Evolutionary conservation across 1,140 invertebrate genomes (phyloP).

Genomic region (Aphidius ervi): DNA sequence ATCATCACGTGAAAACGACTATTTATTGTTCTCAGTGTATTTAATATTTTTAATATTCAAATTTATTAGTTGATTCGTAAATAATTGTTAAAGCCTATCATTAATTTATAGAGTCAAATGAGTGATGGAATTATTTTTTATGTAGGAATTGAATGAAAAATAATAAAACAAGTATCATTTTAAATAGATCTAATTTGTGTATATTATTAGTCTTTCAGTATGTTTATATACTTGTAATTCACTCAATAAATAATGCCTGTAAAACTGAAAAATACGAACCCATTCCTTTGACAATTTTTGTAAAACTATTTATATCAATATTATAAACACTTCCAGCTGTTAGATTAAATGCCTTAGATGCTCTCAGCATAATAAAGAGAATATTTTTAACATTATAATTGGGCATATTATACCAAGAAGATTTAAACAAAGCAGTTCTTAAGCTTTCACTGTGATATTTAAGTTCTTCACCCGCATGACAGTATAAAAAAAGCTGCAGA

Average conservation of each 20-base stretch:
- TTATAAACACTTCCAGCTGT: constrained; percentile 29
- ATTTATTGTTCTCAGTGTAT: too few relatives aligned
- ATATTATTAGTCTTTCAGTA: too few relatives aligned
- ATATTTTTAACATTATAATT: constrained; percentile 22
- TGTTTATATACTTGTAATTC: background rate
- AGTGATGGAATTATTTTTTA: too few relatives aligned
- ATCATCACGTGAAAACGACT: too few relatives aligned
- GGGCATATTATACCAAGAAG: constrained; percentile 30
- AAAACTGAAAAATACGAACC: constrained; percentile 31
- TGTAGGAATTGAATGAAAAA: too few relatives aligned
- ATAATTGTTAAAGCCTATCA: too few relatives aligned
- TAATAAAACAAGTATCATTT: too few relatives aligned
- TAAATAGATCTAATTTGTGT: too few relatives aligned
- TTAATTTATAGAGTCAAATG: too few relatives aligned
- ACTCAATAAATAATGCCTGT: constrained; percentile 25
- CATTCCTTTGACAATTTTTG: constrained; percentile 28
- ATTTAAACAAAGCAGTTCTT: constrained; percentile 21
- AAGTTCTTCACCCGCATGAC: constrained; percentile 29
- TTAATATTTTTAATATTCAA: too few relatives aligned
- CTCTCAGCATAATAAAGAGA: constrained; percentile 28
- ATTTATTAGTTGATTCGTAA: too few relatives aligned
- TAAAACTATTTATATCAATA: constrained; percentile 32
- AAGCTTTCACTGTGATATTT: constrained; percentile 20
- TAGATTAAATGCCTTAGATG: constrained; percentile 24
- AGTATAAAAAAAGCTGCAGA: constrained; percentile 27